A percentile compares a stretch with the other conserved stretches of the same genome.
Conservation (phyloP, 2,888 invertebrate genomes). For the Hypena proboscidalis region DNA sequence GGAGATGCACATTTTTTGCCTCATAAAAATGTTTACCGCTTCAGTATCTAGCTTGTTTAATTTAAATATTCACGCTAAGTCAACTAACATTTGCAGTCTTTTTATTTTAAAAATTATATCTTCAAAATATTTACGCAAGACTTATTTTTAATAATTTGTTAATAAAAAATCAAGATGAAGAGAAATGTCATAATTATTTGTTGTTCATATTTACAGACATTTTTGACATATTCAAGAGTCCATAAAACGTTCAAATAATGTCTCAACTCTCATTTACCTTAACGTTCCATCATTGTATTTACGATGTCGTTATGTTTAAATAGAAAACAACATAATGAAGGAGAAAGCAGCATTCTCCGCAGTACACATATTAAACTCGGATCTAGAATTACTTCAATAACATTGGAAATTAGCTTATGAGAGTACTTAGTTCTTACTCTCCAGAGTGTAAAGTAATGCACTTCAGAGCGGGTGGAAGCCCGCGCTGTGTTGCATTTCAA, state of each 20-base stretch:
- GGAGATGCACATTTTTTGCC: not conserved
- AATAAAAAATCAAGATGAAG: no score
- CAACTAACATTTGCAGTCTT: no score
- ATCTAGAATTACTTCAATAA: slow-evolving; percentile 14
- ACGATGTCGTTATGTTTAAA: slow-evolving; percentile 31
- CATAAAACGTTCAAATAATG: slow-evolving; percentile 12
- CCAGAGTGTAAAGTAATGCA: slow-evolving; percentile 1
- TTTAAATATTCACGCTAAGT: no score
- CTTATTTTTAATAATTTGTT: no score
- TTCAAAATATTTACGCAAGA: no score
- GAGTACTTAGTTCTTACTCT: not conserved
- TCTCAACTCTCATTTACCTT: slow-evolving; percentile 10
- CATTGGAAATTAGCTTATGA: slow-evolving; percentile 3
- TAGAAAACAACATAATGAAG: slow-evolving; percentile 27
- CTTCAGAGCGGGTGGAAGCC: not conserved
- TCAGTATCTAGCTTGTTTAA: no score
- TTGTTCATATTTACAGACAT: no score
- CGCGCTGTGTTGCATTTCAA: not conserved
- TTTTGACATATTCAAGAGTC: not conserved
- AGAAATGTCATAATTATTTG: no score
- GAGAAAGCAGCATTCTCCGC: slow-evolving; percentile 25
- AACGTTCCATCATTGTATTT: slow-evolving; percentile 23
- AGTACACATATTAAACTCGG: slow-evolving; percentile 7
- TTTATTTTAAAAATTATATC: no score
- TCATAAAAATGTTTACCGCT: not conserved